A percentile compares a stretch with the other conserved stretches of the same genome.
phyloP scores from a whole-genome alignment of 2,113 vertebrate species.

The Myotis lucifugus region DNA sequence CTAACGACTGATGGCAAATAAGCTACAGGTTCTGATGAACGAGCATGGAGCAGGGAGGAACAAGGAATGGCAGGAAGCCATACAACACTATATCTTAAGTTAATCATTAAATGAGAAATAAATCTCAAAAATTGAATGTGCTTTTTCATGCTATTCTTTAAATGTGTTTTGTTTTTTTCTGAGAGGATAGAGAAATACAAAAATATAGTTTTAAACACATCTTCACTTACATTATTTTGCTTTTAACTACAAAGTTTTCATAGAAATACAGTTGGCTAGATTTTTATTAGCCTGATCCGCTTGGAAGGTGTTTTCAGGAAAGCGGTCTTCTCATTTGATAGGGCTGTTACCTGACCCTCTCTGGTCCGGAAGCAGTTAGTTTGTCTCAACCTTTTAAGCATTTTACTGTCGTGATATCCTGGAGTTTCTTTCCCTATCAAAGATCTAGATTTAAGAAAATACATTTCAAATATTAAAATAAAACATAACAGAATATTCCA shows the following conservation, averaged over 20 bases:
- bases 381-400: constrained; percentile 20
- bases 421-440: not conserved
- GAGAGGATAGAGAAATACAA: not conserved
- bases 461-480: not conserved
- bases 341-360: not conserved
- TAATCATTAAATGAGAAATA: not conserved
- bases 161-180: not conserved
- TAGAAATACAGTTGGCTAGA: not conserved
- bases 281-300: not conserved
- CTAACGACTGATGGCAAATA: not conserved
- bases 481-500: not conserved
- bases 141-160: not conserved
- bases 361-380: not conserved
- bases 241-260: not conserved
- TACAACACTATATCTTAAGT: not conserved
- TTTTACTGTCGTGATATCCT: not conserved
- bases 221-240: not conserved
- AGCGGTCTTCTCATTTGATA: not conserved
- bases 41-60: not conserved
- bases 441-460: not conserved
- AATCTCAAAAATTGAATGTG: not conserved
- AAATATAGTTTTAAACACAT: not conserved
- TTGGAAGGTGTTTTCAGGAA: not conserved
- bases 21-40: not conserved
- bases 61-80: not conserved